Evolutionary conservation across 2,113 vertebrate species (phyloP), one percentile per base, ranked within the genome.

Genomic region (Pelecanus crispus): DNA sequence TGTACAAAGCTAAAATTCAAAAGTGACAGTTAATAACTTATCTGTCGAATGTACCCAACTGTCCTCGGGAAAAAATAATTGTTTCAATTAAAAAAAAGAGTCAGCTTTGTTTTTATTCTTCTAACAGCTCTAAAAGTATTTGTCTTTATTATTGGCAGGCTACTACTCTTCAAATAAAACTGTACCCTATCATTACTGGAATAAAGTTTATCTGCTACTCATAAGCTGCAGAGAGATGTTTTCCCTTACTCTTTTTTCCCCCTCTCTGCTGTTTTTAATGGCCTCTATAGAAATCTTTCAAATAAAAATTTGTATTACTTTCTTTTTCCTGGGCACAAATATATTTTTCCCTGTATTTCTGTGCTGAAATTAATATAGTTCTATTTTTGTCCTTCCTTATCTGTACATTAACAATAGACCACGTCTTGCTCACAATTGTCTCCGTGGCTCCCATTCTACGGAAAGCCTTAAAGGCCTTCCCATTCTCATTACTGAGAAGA

Each of bases 121-220:
- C 58, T 70, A 97, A 88, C 34, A 85, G 73, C 86, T 87, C 47
- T 58, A 53, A 58, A 94, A 94, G 47, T 74, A 93, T 92, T 96
- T 89, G 40, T 70, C 88, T 95, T 94, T 90, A 79, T 92, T 95
- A 92, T 86, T 94, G 94, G 79, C 93, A 96, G 85, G 79, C 61
- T 89, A 62, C 92, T 81, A 74, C 67, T 78, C 86, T 92, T 95
- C 95, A 94, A 92, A 87, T 86, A 63, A 92, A 92, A 81, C 56
- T n/a, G 7, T 87, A 86, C 74, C 79, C 86, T 95, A 74, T 88
- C 86, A 86, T 92, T 94, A 91, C 80, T 25, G 78, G 81, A 92
- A 94, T 91, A 85, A 94, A 92, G 68, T 95, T 95, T 96, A 94
- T 96, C 85, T 92, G 91, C 94, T 94, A 94, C 95, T 95, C 93